Conservation (phyloP, 2,113 vertebrate genomes). For the Bufo bufo region DNA sequence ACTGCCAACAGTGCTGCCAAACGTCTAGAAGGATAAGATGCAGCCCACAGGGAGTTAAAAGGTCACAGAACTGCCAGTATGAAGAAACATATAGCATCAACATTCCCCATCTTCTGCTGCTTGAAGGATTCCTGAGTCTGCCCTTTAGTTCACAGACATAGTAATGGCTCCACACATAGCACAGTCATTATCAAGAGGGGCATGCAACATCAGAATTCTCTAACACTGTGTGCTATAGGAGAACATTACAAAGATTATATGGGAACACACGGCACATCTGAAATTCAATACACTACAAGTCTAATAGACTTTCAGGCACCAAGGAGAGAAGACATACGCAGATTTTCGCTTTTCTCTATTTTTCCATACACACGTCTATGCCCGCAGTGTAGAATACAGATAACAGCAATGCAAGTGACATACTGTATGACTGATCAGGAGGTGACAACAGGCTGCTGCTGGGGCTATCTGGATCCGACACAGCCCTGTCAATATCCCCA, state of each 20-base stretch:
- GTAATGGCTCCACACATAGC: constrained; percentile 5
- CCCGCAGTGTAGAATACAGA: background rate
- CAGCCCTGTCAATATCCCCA: background rate
- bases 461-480: background rate
- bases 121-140: background rate
- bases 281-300: background rate
- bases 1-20: constrained; percentile 29
- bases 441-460: background rate
- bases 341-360: background rate
- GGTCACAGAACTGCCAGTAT: background rate
- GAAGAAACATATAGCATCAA: constrained; percentile 27
- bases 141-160: background rate
- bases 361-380: background rate
- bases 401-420: background rate
- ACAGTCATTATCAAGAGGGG: constrained; percentile 21
- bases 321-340: background rate
- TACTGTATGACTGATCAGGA: background rate
- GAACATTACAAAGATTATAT: constrained; percentile 6
- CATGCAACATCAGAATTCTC: background rate
- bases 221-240: background rate
- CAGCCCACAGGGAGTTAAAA: constrained; percentile 26
- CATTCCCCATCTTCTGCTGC: constrained; percentile 3
- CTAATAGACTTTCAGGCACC: background rate
- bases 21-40: constrained; percentile 2
- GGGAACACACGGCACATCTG: background rate